These are phyloP conservation scores for Cenopis cana DNA, from an alignment of 2,888 invertebrate species.

Conservation along the genomic window DNA sequence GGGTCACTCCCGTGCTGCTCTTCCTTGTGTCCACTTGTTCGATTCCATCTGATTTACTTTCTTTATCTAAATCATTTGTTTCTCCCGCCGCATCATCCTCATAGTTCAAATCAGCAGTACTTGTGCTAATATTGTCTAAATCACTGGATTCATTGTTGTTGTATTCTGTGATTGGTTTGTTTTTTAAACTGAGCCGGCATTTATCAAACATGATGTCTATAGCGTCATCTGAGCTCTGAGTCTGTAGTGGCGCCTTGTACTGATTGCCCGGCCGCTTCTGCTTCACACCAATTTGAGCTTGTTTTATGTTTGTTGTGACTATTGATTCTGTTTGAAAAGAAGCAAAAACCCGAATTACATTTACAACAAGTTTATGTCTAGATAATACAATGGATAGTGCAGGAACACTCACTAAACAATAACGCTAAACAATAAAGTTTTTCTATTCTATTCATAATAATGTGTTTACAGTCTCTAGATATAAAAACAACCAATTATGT, in stretches of 20 bases:
- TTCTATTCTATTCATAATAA: no score
- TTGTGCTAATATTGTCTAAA: constrained; percentile 47
- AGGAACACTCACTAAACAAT: constrained; percentile 11
- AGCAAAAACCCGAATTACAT: background rate
- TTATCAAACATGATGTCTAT: constrained; percentile 73
- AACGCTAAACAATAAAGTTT: no score
- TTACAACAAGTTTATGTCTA: background rate
- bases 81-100: constrained; percentile 48
- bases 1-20: constrained; percentile 56
- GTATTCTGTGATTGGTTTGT: constrained; percentile 53
- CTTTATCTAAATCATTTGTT: constrained; percentile 47
- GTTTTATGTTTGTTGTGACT: constrained; percentile 54
- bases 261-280: constrained; percentile 54
- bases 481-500: constrained; percentile 10
- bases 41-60: constrained; percentile 8
- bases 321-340: constrained; percentile 52
- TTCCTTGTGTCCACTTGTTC: constrained; percentile 52
- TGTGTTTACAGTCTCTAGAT: constrained; percentile 6
- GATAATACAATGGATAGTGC: background rate
- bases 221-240: constrained; percentile 65
- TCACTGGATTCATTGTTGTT: constrained; percentile 46
- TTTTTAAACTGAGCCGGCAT: constrained; percentile 72
- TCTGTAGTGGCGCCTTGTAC: constrained; percentile 60
- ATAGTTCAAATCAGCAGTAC: constrained; percentile 30
- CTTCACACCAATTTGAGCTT: constrained; percentile 61